Evolutionary conservation across 2,797 vertebrate species (phyloP).

Genomic region (Antennarius maculatus): DNA sequence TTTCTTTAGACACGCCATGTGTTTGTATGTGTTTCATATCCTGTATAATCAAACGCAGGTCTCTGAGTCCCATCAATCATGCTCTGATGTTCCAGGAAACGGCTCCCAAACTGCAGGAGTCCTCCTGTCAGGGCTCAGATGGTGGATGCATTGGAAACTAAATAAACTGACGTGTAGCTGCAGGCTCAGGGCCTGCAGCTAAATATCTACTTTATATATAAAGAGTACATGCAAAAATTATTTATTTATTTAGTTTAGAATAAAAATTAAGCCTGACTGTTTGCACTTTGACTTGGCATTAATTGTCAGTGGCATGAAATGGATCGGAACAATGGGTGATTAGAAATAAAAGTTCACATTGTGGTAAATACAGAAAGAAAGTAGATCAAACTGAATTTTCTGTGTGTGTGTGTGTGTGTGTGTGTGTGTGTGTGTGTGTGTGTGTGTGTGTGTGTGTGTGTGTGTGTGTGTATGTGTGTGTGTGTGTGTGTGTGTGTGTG

Average conservation of each 20-base stretch:
- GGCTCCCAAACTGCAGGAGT: constrained; percentile 26
- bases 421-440: too few relatives aligned
- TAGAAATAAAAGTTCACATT: constrained; percentile 25
- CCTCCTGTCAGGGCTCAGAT: not conserved
- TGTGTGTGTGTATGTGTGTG: too few relatives aligned
- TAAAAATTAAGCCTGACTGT: constrained; percentile 19
- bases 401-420: too few relatives aligned
- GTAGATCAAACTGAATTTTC: not conserved
- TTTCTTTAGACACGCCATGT: constrained; percentile 23
- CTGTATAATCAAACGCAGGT: constrained; percentile 62
- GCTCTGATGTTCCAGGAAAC: constrained; percentile 51
- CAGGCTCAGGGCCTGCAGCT: constrained; percentile 2
- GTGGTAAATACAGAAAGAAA: not conserved
- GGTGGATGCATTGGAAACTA: constrained; percentile 31
- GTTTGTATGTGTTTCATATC: constrained; percentile 48
- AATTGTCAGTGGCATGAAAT: constrained; percentile 47
- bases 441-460: too few relatives aligned
- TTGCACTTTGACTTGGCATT: constrained; percentile 58
- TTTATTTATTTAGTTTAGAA: too few relatives aligned
- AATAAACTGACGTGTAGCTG: constrained; percentile 20
- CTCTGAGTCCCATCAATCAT: constrained; percentile 61
- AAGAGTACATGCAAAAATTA: too few relatives aligned
- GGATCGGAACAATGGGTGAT: constrained; percentile 6
- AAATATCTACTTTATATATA: not conserved
- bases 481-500: too few relatives aligned